A percentile compares a stretch with the other conserved stretches of the same genome.
phyloP scores from a whole-genome alignment of 2,797 vertebrate genomes.

The Hypotaenidia philippensis region DNA sequence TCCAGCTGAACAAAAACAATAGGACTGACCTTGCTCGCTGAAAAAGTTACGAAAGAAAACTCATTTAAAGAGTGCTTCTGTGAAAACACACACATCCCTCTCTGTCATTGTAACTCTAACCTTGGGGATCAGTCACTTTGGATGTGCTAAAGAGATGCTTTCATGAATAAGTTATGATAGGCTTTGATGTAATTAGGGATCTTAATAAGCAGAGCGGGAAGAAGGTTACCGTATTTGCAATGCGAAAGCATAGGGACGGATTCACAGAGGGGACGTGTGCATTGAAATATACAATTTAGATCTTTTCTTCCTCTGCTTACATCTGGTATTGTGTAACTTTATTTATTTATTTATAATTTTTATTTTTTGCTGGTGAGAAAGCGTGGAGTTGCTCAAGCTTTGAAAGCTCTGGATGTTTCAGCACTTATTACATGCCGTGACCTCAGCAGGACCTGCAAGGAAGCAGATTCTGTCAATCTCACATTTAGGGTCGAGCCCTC shows the following conservation, averaged over 20 bases:
- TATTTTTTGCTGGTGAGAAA: background rate
- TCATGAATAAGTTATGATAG: slow-evolving; percentile 73
- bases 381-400: background rate
- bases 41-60: slow-evolving; percentile 49
- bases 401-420: background rate
- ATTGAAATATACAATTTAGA: background rate
- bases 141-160: slow-evolving; percentile 73
- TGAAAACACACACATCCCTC: background rate
- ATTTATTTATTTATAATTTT: too few species aligned
- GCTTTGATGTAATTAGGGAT: slow-evolving; percentile 74
- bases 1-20: slow-evolving; percentile 1
- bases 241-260: background rate
- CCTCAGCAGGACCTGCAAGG: background rate
- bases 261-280: background rate
- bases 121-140: slow-evolving; percentile 67
- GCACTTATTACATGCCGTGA: background rate
- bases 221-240: background rate
- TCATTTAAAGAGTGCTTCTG: slow-evolving; percentile 29
- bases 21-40: slow-evolving; percentile 23
- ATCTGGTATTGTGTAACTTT: background rate
- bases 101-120: slow-evolving; percentile 73
- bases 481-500: background rate
- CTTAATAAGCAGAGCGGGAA: background rate
- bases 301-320: background rate
- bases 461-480: background rate